A percentile compares a stretch with the other conserved stretches of the same genome.
These are phyloP conservation scores for Xiphorhynchus elegans DNA, from an alignment of 2,113 vertebrate genomes.

Conservation along the genomic window DNA sequence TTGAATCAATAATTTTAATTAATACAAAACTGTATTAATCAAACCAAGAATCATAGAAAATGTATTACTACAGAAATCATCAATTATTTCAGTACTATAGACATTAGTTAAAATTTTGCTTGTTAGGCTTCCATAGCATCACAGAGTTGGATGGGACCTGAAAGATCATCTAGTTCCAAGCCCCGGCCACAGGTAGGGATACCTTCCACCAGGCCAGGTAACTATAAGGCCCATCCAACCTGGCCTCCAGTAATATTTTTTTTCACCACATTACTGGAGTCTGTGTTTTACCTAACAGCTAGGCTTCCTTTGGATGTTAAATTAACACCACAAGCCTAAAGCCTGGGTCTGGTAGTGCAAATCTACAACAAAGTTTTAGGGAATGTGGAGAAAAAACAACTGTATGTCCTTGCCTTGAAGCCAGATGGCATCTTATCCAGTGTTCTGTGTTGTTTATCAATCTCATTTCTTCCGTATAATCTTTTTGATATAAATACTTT, in stretches of 20 bases:
- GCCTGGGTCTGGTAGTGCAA: neutral
- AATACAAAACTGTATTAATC: neutral
- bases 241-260: neutral
- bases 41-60: neutral
- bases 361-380: neutral
- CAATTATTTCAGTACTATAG: neutral
- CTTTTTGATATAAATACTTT: neutral
- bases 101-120: neutral
- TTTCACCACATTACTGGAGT: neutral
- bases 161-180: neutral
- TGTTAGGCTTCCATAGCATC: neutral
- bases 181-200: neutral
- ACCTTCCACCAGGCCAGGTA: neutral
- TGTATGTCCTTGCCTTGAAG: neutral
- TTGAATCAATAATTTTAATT: neutral
- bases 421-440: neutral
- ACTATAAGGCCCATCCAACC: neutral
- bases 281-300: neutral
- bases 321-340: neutral
- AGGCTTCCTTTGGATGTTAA: neutral
- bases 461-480: neutral
- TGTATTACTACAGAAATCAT: neutral
- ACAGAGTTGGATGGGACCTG: neutral
- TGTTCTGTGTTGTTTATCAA: neutral
- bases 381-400: neutral